These are phyloP conservation scores for Numenius phaeopus DNA, from an alignment of 2,797 vertebrate species.

Conservation along the genomic window DNA sequence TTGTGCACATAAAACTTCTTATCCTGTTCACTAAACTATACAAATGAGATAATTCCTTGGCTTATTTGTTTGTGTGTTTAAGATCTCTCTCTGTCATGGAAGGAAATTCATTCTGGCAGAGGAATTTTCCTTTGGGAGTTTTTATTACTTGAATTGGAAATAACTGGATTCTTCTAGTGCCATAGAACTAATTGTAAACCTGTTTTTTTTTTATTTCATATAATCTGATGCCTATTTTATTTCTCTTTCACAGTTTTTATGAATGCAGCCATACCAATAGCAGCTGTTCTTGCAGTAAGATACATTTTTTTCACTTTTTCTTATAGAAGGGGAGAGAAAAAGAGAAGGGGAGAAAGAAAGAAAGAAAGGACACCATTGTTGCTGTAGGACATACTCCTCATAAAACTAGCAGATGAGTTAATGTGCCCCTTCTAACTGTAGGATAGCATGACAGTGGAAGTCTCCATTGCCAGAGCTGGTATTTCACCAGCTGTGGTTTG, in stretches of 20 bases:
- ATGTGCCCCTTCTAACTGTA: not conserved
- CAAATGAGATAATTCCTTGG: not conserved
- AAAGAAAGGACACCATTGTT: not conserved
- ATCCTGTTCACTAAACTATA: not conserved
- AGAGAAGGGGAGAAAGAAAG: not conserved
- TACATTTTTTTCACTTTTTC: not conserved
- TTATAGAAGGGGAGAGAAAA: not conserved
- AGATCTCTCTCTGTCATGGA: not conserved
- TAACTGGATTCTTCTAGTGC: not conserved
- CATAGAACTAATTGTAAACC: not conserved
- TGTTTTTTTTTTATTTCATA: not conserved
- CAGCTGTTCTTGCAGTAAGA: slow-evolving; percentile 95
- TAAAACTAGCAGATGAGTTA: not conserved
- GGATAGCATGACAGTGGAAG: not conserved
- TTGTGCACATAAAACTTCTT: not conserved
- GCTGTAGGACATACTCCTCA: not conserved
- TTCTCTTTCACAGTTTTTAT: slow-evolving; percentile 90
- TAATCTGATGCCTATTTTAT: slow-evolving; percentile 46
- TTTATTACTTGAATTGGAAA: not conserved
- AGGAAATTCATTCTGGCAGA: not conserved
- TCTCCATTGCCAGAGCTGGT: not conserved
- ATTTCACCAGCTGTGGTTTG: not conserved
- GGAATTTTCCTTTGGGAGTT: not conserved
- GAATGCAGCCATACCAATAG: slow-evolving; percentile 97
- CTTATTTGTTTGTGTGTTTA: not conserved